Evolutionary conservation across 2,113 vertebrate species (phyloP), one percentile per base, ranked within the genome.

Genomic region (Pseudorhombus dupliciocellatus): DNA sequence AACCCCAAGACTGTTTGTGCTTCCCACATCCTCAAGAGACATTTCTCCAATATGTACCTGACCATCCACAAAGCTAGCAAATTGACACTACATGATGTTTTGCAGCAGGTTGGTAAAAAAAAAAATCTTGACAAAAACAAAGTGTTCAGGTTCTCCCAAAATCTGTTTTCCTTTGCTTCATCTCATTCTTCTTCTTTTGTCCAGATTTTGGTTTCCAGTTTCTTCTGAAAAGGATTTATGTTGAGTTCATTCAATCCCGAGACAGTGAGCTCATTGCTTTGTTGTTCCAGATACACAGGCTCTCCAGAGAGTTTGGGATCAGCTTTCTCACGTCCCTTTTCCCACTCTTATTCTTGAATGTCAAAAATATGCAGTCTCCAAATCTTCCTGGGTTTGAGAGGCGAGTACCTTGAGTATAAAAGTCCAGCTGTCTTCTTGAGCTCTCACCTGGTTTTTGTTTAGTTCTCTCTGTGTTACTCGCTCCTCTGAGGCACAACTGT

Each of bases 21-120:
- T 86, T 53, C 81, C 42, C 20, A 79, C 78, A 76, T 92, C 92
- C 65, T 92, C 88, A 22, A 80, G 75, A 64, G 92, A 93, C 93
- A 94, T 94, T 44, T 81, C 76, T 86, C 59, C 44, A 20, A 52
- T 44, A 12, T 69, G 15, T 73, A 71, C n/a, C 42, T 64, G 55
- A 42, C 44, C 15, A 30, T 73, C 58, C 7, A 73, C 28, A 56
- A 28, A 76, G 53, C 16, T 40, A 0, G 7, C 21, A 30, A 50
- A 16, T 20, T 64, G 69, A 46, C 2, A 7, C 59, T 58, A 73
- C 85, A 87, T 82, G 20, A 60, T 77, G 81, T 5, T 59, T 79
- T 12, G 18, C 5, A 44, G 18, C 7, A 24, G 16, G 30, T 10
- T 65, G 4, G 53, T 14, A 10, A 37, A 3, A 51, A 25, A 22